Percentiles rank a stretch among this genome's conserved stretches.
Conservation (phyloP, 1,140 invertebrate genomes). For the Mercenaria mercenaria region DNA sequence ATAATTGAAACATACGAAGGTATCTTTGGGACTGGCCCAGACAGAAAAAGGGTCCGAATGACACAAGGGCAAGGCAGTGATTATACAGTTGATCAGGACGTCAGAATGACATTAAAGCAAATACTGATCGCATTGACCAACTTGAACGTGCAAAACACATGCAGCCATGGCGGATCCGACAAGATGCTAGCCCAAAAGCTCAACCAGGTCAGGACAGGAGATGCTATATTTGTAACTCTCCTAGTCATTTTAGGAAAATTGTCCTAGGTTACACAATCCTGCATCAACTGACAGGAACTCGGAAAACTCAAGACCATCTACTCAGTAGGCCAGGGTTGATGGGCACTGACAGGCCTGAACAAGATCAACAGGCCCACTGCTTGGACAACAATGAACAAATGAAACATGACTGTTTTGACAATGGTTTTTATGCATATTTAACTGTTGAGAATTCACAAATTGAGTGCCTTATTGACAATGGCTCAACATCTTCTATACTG, state of each 20-base stretch:
- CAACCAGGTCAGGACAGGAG: neutral
- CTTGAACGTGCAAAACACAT: neutral
- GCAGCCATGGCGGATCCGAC: neutral
- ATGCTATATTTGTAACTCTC: neutral
- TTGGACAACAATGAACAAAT: neutral
- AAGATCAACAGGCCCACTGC: neutral
- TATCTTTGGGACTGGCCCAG: neutral
- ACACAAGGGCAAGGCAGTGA: neutral
- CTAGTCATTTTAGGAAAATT: neutral
- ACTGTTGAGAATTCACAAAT: neutral
- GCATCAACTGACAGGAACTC: neutral
- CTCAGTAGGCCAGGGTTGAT: neutral
- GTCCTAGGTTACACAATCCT: neutral
- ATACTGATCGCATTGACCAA: neutral
- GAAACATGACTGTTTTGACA: neutral
- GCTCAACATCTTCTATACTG: neutral
- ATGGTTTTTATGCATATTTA: neutral
- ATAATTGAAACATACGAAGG: neutral
- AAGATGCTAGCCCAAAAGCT: neutral
- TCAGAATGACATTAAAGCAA: neutral
- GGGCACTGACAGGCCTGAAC: neutral
- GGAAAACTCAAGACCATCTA: neutral
- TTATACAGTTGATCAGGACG: neutral
- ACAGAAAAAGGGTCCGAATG: neutral
- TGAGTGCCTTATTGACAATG: neutral